Evolutionary conservation across 1,140 invertebrate genomes (phyloP).

Genomic region (Papilio polyxenes): DNA sequence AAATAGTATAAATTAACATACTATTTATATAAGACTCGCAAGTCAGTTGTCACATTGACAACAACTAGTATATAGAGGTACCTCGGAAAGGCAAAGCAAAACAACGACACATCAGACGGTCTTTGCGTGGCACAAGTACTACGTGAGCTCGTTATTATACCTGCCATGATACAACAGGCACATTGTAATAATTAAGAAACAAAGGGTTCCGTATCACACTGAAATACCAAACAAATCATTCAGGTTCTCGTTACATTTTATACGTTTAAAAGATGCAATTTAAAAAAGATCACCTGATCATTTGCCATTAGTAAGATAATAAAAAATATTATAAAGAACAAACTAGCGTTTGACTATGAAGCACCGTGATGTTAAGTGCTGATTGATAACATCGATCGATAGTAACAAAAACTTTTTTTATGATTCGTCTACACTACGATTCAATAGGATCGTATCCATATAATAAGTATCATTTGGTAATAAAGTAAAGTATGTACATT

Average conservation of each 20-base stretch:
- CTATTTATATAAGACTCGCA: background rate
- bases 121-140: background rate
- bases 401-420: background rate
- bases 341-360: background rate
- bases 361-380: background rate
- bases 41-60: background rate
- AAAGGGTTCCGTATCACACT: background rate
- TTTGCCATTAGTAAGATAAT: background rate
- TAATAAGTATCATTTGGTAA: constrained; percentile 10
- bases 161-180: background rate
- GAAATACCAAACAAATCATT: background rate
- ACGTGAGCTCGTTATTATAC: constrained; percentile 4
- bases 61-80: background rate
- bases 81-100: background rate
- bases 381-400: background rate
- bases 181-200: background rate
- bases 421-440: background rate
- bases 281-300: background rate
- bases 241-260: background rate
- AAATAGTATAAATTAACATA: background rate
- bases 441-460: background rate
- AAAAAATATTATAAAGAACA: background rate
- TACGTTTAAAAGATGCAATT: background rate
- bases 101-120: constrained; percentile 1
- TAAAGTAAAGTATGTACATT: background rate